Percentiles rank a stretch among this genome's conserved stretches.
Evolutionary conservation across 2,888 invertebrate species (phyloP).

Genomic region (Meghimatium bilineatum): DNA sequence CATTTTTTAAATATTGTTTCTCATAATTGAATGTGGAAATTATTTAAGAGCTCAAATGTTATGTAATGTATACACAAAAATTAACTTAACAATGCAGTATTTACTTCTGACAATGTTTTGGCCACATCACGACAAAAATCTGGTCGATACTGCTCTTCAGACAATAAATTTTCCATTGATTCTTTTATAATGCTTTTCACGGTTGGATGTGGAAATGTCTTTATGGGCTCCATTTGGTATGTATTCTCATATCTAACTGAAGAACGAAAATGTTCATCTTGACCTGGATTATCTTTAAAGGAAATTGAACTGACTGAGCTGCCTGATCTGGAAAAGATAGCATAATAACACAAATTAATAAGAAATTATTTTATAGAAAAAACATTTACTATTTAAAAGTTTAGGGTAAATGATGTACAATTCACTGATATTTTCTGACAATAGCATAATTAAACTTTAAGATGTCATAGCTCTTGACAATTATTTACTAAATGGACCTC

Average conservation of each 20-base stretch:
- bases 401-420: too few species aligned
- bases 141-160: conserved; percentile 75
- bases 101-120: conserved; percentile 76
- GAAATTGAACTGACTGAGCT: conserved; percentile 76
- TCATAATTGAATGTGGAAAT: too few species aligned
- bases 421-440: too few species aligned
- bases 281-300: conserved; percentile 73
- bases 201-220: conserved; percentile 68
- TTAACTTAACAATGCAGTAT: background rate
- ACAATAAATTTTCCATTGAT: conserved; percentile 73
- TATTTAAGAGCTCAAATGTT: too few species aligned
- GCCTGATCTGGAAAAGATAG: conserved; percentile 61
- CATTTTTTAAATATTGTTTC: too few species aligned
- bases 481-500: too few species aligned
- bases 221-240: conserved; percentile 70
- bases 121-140: conserved; percentile 76
- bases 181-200: conserved; percentile 73
- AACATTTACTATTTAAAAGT: background rate
- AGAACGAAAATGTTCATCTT: conserved; percentile 66
- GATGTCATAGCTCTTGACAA: too few species aligned
- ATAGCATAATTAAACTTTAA: too few species aligned
- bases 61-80: too few species aligned
- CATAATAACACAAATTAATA: background rate
- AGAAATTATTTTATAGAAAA: background rate
- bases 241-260: conserved; percentile 73